These are phyloP conservation scores for Cladopsammia gracilis DNA, from an alignment of 64 coral and sea anemone genomes.

Conservation along the genomic window DNA sequence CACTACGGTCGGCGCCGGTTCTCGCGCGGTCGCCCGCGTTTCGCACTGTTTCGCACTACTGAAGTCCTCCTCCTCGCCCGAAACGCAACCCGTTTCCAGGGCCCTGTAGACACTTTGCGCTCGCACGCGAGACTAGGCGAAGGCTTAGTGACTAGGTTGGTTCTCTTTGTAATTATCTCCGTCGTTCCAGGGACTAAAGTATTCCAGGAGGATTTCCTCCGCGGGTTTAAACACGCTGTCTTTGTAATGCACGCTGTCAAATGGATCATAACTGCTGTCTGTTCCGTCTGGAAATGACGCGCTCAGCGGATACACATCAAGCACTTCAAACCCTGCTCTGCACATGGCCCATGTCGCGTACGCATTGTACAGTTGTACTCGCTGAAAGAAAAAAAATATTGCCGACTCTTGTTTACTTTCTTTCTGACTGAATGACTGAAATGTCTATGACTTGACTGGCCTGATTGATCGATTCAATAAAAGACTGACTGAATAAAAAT, in stretches of 20 bases:
- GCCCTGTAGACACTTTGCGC: background rate
- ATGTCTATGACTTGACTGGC: too few species aligned
- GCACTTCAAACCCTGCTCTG: constrained; percentile 71
- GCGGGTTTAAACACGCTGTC: constrained; percentile 83
- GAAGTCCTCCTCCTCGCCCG: too few species aligned
- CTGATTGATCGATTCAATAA: too few species aligned
- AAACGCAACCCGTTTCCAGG: background rate
- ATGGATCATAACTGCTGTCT: constrained; percentile 60
- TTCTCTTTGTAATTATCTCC: background rate
- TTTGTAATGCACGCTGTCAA: constrained; percentile 84
- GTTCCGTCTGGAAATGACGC: constrained; percentile 83
- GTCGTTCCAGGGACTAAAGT: constrained; percentile 12
- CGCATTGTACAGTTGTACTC: constrained; percentile 81
- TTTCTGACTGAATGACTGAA: too few species aligned
- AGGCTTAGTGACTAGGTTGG: background rate
- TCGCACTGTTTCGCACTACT: too few species aligned
- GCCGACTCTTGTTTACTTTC: too few species aligned
- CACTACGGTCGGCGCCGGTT: too few species aligned
- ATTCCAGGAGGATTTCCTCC: constrained; percentile 69
- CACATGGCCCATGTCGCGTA: constrained; percentile 85
- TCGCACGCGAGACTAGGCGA: background rate
- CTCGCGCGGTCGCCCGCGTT: too few species aligned
- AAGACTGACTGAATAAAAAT: too few species aligned
- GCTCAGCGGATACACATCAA: constrained; percentile 84
- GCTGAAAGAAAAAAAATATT: constrained; percentile 50